Base-by-base conservation (phyloP, 2,113 vertebrate species). In the Passer domesticus region DNA sequence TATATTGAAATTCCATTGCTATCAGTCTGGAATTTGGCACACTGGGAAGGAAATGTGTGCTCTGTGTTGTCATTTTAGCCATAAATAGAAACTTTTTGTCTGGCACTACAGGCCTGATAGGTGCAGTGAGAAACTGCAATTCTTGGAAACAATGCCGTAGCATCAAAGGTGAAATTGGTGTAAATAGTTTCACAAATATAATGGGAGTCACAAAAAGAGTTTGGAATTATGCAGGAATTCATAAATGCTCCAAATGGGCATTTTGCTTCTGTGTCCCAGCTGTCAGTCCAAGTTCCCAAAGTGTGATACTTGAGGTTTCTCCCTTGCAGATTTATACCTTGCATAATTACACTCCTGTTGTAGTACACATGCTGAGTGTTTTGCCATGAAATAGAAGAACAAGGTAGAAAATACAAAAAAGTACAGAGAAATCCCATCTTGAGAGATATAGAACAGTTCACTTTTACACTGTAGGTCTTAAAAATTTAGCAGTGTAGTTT, bases 1-100 rank as follows among this genome's bases (percentile, higher is more conserved):
- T 98, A 97, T 89, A 53, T 81, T 92, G 96, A 96, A 90, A 95
- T 98, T 96, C 96, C 88, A 39, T 95, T 78, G 92, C 95, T 96
- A 94, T 97, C 91, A 97, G 35, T 97, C 91, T 97, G 59, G 50
- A 58, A 68, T 92, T 95, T 97, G 96, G 93, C 95, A 97, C 64
- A 13, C 70, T 63, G 75, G 77, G 93, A 96, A 96, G 92, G 89
- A 97, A 95, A 92, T 83, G 66, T 76, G 43, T 92, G 79, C 87
- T 97, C 96, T 95, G 67, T 94, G 63, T 94, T 92, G 77, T 94
- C 91, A 78, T 95, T 84, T 85, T 55, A 90, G 58, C 68, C 75
- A 55, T 88, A 95, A 95, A 94, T 39, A 92, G 83, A 96, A 86
- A 12, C 81, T 96, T 89, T 95, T 95, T 97, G 78, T 70, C 68